Evolutionary conservation across 2,113 vertebrate genomes (phyloP).

Genomic region (Dolichallabes microphthalmus): DNA sequence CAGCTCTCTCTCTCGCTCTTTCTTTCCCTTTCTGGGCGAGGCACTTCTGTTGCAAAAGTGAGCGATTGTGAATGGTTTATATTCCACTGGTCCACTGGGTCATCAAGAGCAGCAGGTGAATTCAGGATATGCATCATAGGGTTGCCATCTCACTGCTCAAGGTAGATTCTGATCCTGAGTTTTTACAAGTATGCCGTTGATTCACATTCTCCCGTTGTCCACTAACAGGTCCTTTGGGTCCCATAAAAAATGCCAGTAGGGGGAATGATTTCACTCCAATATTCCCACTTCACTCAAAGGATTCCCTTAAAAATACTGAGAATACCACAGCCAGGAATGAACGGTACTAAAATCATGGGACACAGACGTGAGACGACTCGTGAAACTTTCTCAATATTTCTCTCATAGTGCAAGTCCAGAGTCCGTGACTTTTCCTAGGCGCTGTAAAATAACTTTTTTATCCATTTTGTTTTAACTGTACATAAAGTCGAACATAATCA

Average conservation of each 20-base stretch:
- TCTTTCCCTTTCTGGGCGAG: slow-evolving; percentile 36
- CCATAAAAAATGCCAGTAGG: neutral
- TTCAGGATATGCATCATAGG: slow-evolving; percentile 38
- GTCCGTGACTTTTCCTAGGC: neutral
- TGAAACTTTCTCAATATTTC: neutral
- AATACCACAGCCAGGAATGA: neutral
- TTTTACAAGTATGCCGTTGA: neutral
- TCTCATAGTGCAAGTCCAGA: neutral
- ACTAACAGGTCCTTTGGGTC: neutral
- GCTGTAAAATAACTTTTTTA: neutral
- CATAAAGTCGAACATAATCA: neutral
- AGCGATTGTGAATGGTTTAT: neutral
- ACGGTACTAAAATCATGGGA: neutral
- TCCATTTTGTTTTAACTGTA: neutral
- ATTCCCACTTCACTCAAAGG: neutral
- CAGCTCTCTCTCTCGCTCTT: slow-evolving; percentile 43
- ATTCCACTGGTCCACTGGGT: neutral
- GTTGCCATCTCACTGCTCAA: neutral
- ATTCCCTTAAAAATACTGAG: neutral
- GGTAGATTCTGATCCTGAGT: neutral
- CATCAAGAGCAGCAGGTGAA: slow-evolving; percentile 60
- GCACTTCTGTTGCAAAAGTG: slow-evolving; percentile 43
- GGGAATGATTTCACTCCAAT: neutral
- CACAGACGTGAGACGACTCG: neutral
- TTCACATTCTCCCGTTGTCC: neutral